Conservation (phyloP, 2,113 vertebrate species). For the Serinus canaria region DNA sequence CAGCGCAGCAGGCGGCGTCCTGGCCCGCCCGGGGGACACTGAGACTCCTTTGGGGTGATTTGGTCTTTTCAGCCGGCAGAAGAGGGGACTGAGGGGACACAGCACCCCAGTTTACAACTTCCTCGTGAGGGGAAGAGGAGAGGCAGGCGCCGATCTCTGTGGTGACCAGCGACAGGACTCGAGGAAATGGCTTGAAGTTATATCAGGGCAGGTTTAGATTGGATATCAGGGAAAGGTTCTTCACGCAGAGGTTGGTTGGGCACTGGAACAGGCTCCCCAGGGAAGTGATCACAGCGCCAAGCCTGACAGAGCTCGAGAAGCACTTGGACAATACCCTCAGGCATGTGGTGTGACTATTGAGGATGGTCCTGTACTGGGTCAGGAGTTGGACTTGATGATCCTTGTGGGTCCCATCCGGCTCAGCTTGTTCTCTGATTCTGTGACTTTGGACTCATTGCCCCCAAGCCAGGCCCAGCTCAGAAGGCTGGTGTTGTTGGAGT, state of each 20-base stretch:
- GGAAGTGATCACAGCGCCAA: not conserved
- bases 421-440: not conserved
- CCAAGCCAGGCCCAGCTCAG: not conserved
- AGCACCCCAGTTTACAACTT: not conserved
- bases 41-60: not conserved
- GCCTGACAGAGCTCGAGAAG: not conserved
- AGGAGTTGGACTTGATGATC: not conserved
- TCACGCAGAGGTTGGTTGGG: rapidly evolving
- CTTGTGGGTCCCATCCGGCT: not conserved
- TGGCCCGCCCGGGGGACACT: rapidly evolving
- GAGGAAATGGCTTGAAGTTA: not conserved
- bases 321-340: not conserved
- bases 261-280: not conserved
- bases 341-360: too few relatives aligned
- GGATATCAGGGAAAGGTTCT: not conserved
- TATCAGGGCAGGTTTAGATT: not conserved
- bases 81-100: not conserved
- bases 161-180: not conserved
- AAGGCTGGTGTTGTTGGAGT: rapidly evolving
- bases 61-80: not conserved
- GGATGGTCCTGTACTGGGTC: rapidly evolving
- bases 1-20: not conserved
- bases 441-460: not conserved
- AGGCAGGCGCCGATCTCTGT: not conserved
- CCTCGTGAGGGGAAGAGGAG: too few relatives aligned